Percentiles rank a stretch among this genome's conserved stretches.
These are phyloP conservation scores for Narcine bancroftii DNA, from an alignment of 2,113 vertebrate species.

Conservation along the genomic window DNA sequence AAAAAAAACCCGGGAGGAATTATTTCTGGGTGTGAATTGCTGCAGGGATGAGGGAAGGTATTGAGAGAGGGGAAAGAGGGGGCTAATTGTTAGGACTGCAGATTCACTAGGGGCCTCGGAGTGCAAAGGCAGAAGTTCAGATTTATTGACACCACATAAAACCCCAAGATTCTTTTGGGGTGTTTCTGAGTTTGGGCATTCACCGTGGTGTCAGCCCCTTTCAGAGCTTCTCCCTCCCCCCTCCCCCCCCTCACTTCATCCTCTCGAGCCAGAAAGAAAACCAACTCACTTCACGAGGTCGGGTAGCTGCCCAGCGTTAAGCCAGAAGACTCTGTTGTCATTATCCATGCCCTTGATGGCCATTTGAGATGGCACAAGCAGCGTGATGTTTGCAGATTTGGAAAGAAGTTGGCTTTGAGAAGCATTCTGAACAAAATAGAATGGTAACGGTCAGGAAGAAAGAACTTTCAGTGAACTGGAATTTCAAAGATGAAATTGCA, in stretches of 20 bases:
- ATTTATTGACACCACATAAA: too few species aligned
- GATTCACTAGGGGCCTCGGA: not conserved
- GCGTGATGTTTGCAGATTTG: conserved; percentile 62
- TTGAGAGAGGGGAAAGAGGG: too few species aligned
- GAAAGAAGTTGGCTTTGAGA: conserved; percentile 55
- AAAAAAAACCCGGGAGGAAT: not conserved
- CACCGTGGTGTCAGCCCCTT: too few species aligned
- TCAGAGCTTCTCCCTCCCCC: not conserved
- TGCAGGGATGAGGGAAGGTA: not conserved
- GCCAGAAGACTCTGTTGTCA: conserved; percentile 72
- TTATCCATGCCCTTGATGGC: conserved; percentile 64
- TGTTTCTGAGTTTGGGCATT: too few species aligned
- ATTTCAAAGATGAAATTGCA: too few species aligned
- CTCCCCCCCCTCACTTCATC: too few species aligned
- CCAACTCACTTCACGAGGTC: conserved; percentile 66
- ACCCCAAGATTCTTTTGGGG: too few species aligned
- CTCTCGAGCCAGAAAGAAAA: not conserved
- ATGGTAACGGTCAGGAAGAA: not conserved
- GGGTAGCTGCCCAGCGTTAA: conserved; percentile 59
- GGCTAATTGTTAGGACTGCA: not conserved
- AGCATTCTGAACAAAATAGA: conserved; percentile 54
- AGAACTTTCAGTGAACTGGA: not conserved
- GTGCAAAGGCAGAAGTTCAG: too few species aligned
- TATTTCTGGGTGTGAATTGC: not conserved
- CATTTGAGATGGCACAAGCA: conserved; percentile 69